Conservation (phyloP, 2,797 vertebrate genomes). For the Oophaga sylvatica region DNA sequence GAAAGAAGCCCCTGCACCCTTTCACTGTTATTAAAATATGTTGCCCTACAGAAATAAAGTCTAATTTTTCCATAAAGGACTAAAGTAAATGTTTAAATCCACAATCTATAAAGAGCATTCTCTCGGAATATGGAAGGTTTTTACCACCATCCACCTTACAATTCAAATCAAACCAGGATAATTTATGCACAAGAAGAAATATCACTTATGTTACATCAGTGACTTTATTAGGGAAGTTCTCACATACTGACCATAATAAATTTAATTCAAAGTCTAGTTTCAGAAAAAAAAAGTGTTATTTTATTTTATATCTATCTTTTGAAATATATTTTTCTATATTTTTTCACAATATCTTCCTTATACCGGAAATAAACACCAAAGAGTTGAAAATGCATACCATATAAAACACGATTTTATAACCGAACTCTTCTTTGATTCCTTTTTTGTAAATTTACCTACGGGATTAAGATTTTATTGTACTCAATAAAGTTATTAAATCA, state of each 20-base stretch:
- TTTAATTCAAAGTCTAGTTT: background rate
- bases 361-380: background rate
- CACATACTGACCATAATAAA: background rate
- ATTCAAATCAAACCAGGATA: background rate
- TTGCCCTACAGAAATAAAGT: background rate
- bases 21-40: background rate
- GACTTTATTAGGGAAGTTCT: background rate
- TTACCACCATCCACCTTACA: background rate
- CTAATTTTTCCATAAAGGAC: background rate
- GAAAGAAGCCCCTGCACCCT: no score
- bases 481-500: conserved; percentile 36
- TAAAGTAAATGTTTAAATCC: background rate
- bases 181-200: background rate
- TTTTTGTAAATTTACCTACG: background rate
- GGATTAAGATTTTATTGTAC: conserved; percentile 19
- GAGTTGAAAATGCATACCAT: background rate
- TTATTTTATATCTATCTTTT: background rate
- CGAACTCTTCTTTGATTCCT: background rate
- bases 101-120: background rate
- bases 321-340: background rate
- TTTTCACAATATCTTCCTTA: background rate
- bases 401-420: background rate
- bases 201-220: background rate
- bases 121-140: background rate
- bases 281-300: background rate